Base-by-base conservation (phyloP, 1,140 invertebrate genomes). In the Ericerus pela region DNA sequence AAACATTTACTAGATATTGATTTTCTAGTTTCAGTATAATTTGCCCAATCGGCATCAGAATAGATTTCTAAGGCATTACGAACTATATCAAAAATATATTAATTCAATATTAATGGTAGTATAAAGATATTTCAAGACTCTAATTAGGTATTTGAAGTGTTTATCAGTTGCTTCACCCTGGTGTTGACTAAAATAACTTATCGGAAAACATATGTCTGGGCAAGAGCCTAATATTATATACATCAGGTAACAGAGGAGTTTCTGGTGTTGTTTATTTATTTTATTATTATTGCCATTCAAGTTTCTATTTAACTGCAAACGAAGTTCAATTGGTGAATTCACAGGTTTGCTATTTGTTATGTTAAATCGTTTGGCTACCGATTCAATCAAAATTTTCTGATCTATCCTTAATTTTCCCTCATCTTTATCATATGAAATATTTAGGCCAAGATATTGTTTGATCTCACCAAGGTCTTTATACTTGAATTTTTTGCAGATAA, bases 1-100 rank as follows among this genome's bases (percentile, higher is more conserved):
- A 68, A 70, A 6, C 69, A 55, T 58, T 63, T 66, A n/a, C 70
- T 68, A 27, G 62, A 62, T 5, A 57, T 66, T 14, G 67, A 72
- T 58, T 64, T 66, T 57, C 70, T 60, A 43, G 62, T n/a, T n/a
- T n/a, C n/a, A n/a, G n/a, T n/a, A n/a, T n/a, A n/a, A n/a, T n/a
- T n/a, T n/a, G n/a, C n/a, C n/a, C n/a, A n/a, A n/a, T n/a, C n/a
- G n/a, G n/a, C n/a, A n/a, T n/a, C n/a, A n/a, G n/a, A n/a, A n/a
- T 60, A 11, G 64, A 38, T 12, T 36, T 58, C 24, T 29, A 36
- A 29, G 20, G 18, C 18, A 1, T 22, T 37, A 10, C 27, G 56
- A 58, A 24, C 36, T 30, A 2, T 24, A 22, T 37, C 29, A 18
- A 47, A 16, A 43, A 20, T 56, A 11, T 29, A 36, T 29, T 8